Base-by-base conservation (phyloP, 2,888 invertebrate species). In the Punctoribates punctum region DNA sequence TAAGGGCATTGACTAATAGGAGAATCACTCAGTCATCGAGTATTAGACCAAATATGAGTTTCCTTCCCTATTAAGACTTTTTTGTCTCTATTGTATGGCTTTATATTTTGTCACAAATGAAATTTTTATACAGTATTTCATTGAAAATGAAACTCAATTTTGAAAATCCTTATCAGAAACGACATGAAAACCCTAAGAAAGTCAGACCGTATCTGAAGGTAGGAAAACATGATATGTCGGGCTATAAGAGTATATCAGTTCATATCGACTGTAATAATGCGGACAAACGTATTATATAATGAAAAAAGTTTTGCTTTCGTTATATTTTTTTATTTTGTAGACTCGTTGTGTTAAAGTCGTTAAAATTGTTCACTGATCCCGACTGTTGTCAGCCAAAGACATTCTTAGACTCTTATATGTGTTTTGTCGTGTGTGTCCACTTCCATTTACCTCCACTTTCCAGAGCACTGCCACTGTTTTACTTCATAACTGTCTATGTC, bases 281-380 rank as follows among this genome's bases (percentile, higher is more conserved):
- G 48, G 48, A 48, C 13, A 11, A 23, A 60, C 60, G 11, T 9
- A 25, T 23, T 15, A 60, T 60, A 23, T 25, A 17, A 60, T 15
- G 17, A 9, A 60, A 23, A 23, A 27, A 60, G 60, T 60, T 60
- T 60, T 60, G 60, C 60, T 60, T 60, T 60, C 25, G 17, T 60
- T 27, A 20, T 8, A 9, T 17, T 11, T 17, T 17, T 9, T 42
- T 42, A 6, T 42, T n/a, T n/a, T n/a, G n/a, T n/a, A n/a, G n/a
- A n/a, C 42, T 42, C 13, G 13, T 6, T 42, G 9, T 48, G 4
- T 60, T 25, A 17, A 60, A 23, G 23, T 60, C 60, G 60, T 60
- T 60, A 60, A 60, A 60, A 60, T 60, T 60, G 60, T 60, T 60
- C 60, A 60, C 23, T 60, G 60, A 60, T 60, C 60, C 25, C 4